phyloP scores from a whole-genome alignment of 2,888 invertebrate genomes.

The Gortyna flavago region DNA sequence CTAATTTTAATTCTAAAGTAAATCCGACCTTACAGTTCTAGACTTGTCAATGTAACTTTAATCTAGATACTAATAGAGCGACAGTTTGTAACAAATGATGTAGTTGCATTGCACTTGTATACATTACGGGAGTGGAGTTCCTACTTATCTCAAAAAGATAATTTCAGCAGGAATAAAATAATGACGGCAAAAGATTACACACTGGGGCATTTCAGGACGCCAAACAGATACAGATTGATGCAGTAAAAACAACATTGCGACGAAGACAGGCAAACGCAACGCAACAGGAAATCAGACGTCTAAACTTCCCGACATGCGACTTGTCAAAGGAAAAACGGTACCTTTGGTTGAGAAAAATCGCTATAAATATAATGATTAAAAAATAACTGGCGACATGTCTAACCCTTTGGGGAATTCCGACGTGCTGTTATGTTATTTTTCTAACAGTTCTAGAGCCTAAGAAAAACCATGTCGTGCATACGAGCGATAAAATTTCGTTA shows the following conservation, averaged over 20 bases:
- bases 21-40: neutral
- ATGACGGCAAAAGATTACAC: neutral
- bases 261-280: neutral
- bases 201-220: neutral
- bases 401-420: neutral
- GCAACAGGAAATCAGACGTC: constrained; percentile 33
- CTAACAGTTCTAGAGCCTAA: neutral
- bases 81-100: neutral
- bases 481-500: neutral
- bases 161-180: neutral
- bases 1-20: neutral
- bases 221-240: neutral
- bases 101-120: too few species aligned
- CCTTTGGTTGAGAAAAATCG: too few species aligned
- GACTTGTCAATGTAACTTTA: neutral
- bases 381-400: too few species aligned
- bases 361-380: too few species aligned
- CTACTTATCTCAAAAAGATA: neutral
- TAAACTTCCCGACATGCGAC: constrained; percentile 18
- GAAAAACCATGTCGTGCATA: neutral
- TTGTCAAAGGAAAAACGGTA: neutral
- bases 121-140: neutral
- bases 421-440: neutral
- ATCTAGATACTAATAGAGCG: neutral
- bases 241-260: neutral